phyloP scores from a whole-genome alignment of 1,140 invertebrate species.

The Papilio helenus region DNA sequence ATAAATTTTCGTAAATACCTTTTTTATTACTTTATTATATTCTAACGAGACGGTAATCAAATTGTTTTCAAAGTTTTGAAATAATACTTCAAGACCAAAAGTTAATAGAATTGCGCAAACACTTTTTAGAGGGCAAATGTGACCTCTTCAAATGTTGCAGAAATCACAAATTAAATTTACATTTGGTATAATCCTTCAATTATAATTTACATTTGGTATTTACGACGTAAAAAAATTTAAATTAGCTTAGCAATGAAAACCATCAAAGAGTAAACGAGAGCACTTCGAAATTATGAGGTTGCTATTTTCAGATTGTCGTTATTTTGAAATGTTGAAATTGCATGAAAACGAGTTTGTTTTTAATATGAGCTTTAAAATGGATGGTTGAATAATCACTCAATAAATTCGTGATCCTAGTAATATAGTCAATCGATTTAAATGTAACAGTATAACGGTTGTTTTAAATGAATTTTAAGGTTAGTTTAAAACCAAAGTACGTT shows the following conservation, averaged over 20 bases:
- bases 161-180: slow-evolving; percentile 1
- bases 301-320: not conserved
- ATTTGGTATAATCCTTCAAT: slow-evolving; percentile 3
- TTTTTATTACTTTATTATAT: not conserved
- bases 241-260: not conserved
- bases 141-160: slow-evolving; percentile 1
- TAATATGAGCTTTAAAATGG: too few species aligned
- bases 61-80: too few species aligned
- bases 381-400: too few species aligned
- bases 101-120: not conserved
- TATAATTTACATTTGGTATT: slow-evolving; percentile 14
- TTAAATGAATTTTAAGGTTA: not conserved
- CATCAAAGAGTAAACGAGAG: not conserved
- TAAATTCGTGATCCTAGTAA: not conserved
- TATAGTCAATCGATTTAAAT: not conserved
- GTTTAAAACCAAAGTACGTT: not conserved
- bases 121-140: not conserved
- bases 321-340: not conserved
- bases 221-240: not conserved
- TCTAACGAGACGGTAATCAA: not conserved
- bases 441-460: not conserved
- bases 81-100: not conserved
- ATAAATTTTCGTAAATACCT: too few species aligned
- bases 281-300: not conserved
- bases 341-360: too few species aligned